Conservation (phyloP, 2,113 vertebrate species). For the Telmatochromis sp. region DNA sequence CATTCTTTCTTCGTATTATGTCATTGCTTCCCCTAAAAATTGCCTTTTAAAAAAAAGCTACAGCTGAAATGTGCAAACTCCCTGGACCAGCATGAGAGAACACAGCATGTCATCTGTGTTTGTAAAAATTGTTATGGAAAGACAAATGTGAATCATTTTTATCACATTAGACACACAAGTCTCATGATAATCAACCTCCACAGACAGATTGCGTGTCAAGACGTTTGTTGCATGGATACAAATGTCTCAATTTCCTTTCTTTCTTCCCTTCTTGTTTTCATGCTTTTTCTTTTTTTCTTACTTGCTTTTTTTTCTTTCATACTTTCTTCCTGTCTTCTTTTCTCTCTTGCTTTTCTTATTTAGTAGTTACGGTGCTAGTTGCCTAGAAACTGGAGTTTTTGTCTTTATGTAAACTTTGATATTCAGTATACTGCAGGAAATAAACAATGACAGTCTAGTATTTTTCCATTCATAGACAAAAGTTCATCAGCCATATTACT, state of each 20-base stretch:
- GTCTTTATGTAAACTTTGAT: slow-evolving; percentile 25
- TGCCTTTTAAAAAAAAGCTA: neutral
- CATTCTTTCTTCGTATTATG: neutral
- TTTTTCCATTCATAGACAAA: neutral
- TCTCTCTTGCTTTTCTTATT: neutral
- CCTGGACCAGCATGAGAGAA: neutral
- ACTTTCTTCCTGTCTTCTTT: neutral
- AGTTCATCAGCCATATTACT: neutral
- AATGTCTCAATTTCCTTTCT: neutral
- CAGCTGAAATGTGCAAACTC: neutral
- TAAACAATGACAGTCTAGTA: neutral
- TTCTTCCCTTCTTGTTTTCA: neutral
- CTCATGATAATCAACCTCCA: neutral
- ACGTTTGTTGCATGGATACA: neutral
- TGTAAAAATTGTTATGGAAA: neutral
- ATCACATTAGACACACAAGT: neutral
- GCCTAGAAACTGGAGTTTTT: slow-evolving; percentile 39
- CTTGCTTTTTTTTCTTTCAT: neutral
- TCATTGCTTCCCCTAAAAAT: neutral
- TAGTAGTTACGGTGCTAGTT: neutral
- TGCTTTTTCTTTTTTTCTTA: neutral
- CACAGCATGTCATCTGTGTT: neutral
- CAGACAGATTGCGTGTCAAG: neutral
- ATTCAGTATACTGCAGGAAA: neutral
- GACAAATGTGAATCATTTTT: neutral